Evolutionary conservation across 2,113 vertebrate genomes (phyloP).

Genomic region (Cairina moschata): DNA sequence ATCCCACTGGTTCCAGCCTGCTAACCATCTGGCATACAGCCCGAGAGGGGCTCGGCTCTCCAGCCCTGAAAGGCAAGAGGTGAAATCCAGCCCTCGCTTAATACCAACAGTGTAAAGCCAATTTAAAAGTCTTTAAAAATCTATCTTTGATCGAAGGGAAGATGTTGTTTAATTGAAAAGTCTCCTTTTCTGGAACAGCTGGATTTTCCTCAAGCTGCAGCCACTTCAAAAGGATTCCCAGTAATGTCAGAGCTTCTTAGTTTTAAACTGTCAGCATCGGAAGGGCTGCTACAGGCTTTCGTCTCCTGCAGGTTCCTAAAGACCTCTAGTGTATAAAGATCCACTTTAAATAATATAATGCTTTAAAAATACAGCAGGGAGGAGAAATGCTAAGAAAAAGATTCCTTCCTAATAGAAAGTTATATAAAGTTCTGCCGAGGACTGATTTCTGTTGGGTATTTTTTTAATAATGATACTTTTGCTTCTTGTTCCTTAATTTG

Average conservation of each 20-base stretch:
- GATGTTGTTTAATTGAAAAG: slow-evolving; percentile 72
- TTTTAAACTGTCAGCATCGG: slow-evolving; percentile 49
- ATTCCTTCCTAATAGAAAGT: neutral
- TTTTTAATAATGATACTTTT: neutral
- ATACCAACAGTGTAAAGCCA: slow-evolving; percentile 55
- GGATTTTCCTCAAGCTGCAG: slow-evolving; percentile 45
- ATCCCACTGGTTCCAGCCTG: slow-evolving; percentile 23
- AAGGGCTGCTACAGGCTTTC: slow-evolving; percentile 41
- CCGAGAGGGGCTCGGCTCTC: neutral
- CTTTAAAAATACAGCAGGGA: slow-evolving; percentile 46
- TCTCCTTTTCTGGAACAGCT: slow-evolving; percentile 62
- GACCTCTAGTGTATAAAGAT: slow-evolving; percentile 33
- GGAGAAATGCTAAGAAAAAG: slow-evolving; percentile 4
- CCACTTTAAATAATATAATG: slow-evolving; percentile 45
- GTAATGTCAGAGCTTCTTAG: slow-evolving; percentile 57
- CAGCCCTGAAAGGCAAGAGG: slow-evolving; percentile 42
- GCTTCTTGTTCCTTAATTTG: slow-evolving; percentile 21
- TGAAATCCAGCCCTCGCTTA: slow-evolving; percentile 60
- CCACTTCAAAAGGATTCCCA: slow-evolving; percentile 63
- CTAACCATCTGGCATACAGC: slow-evolving; percentile 41
- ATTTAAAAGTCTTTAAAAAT: slow-evolving; percentile 71
- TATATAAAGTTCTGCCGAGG: neutral
- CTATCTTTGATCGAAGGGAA: slow-evolving; percentile 69
- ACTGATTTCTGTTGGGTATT: neutral
- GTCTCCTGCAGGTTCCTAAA: slow-evolving; percentile 32